A percentile compares a stretch with the other conserved stretches of the same genome.
phyloP scores from a whole-genome alignment of 2,113 vertebrate species.

The Paracanthobrama guichenoti region DNA sequence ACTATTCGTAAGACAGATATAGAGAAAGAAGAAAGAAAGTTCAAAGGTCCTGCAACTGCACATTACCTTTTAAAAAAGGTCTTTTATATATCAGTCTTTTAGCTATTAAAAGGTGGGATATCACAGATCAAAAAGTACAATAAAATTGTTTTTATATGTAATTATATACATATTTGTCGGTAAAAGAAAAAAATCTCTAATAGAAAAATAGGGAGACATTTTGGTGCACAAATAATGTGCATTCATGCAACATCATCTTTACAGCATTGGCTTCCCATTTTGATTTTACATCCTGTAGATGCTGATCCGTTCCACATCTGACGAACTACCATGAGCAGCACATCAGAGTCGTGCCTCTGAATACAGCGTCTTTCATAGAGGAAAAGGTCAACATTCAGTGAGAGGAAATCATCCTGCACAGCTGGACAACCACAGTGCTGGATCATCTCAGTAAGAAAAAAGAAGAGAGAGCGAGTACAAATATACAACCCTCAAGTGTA shows the following conservation, averaged over 20 bases:
- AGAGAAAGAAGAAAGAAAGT: not conserved
- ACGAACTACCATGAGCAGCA: slow-evolving; percentile 59
- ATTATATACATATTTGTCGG: not conserved
- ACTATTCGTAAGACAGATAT: not conserved
- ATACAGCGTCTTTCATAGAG: slow-evolving; percentile 53
- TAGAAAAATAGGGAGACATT: not conserved
- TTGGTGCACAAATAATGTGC: not conserved
- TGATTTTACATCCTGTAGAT: slow-evolving; percentile 28
- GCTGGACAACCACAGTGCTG: slow-evolving; percentile 60
- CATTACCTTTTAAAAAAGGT: not conserved
- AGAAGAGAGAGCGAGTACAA: slow-evolving; percentile 36
- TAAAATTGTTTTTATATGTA: not conserved
- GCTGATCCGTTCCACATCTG: slow-evolving; percentile 44
- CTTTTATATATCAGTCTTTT: not conserved
- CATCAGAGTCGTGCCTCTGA: slow-evolving; percentile 69
- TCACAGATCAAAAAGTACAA: not conserved
- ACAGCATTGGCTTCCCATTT: slow-evolving; percentile 8
- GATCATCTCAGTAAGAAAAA: slow-evolving; percentile 44
- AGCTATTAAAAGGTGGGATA: not conserved
- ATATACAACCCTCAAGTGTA: slow-evolving; percentile 33
- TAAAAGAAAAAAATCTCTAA: not conserved
- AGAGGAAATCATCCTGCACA: slow-evolving; percentile 66
- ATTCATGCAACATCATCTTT: not conserved
- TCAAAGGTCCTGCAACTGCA: not conserved
- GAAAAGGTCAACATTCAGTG: slow-evolving; percentile 75